Base-by-base conservation (phyloP, 2,797 vertebrate species). In the Zalophus californianus region DNA sequence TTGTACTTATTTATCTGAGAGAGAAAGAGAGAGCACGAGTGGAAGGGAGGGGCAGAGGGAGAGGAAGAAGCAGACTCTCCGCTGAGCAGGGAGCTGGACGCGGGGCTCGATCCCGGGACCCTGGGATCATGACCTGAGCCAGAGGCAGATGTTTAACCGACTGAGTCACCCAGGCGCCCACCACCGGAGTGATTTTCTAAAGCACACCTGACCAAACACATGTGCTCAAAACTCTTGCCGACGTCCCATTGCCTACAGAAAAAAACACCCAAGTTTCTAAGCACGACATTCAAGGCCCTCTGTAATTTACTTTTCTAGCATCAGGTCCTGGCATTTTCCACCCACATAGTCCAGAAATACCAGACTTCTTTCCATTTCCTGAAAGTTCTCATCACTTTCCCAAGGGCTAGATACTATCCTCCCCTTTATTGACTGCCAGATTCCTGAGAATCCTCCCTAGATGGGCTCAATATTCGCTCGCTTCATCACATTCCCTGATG, bases 291-390 rank as follows among this genome's bases (percentile, higher is more conserved):
- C 87, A 86, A 83, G 32, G 87, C 9, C 44, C 3, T 83, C 58
- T 52, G 25, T 48, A 83, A 86, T 73, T 72, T 29, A 3, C 15
- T 80, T 87, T 88, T 50, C 73, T 5, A 86, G 48, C 29, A 58
- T 75, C 56, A 56, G 87, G 56, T 94, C 44, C 64, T 83, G 66
- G 73, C 44, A 82, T 95, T 88, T 83, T 16, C 68, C 77, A 89
- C 66, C 79, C 66, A 78, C 52, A 14, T 88, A 66, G 77, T 95
- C 79, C 54, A 93, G 90, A 96, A 96, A 93, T 73, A 88, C 10
- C 41, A 86, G 66, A 7, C 35, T 77, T 73, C 82, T 52, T 79
- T 88, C 18, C 25, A 8, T 87, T 85, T 27, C 35, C 60, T 73
- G 44, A n/a, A 60, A 32, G 14, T 91, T 78, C 86, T 94, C 58